Base-by-base conservation (phyloP, 2,888 invertebrate species). In the Diloba caeruleocephala region DNA sequence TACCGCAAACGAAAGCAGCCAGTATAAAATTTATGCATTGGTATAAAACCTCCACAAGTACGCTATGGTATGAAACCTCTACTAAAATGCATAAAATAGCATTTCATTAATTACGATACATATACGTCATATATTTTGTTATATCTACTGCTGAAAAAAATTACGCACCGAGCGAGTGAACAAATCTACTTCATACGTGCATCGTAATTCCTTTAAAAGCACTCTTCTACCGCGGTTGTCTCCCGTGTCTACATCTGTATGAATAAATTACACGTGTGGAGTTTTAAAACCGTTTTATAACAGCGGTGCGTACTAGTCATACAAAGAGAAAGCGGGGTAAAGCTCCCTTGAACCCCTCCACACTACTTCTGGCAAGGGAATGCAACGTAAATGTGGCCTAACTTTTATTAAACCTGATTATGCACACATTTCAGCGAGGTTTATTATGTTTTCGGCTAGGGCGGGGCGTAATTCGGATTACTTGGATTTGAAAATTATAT, bases 221-320 rank as follows among this genome's bases (percentile, higher is more conserved):
- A 38, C 41, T 12, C 19, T 55, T 29, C 28, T 44, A 33, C 10
- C 51, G 39, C 48, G 8, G 39, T 56, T 53, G 49, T 65, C 49
- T 44, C 41, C 7, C 21, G 32, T 48, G 54, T 71, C 56, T 56
- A 52, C 23, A 56, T 41, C 41, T 25, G 41, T 42, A 54, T 63
- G 60, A 54, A 71, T 67, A 63, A 59, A 46, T 57, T 39, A 5
- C 44, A 54, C 49, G 45, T 44, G 44, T 54, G 48, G 37, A 55
- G 57, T 67, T 65, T 76, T 41, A 71, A 58, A 63, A 55, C 53
- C 48, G 55, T 57, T 75, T 73, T 59, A 52, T 50, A 45, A 52
- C 49, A 37, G 45, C 14, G 37, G 51, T n/a, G n/a, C n/a, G n/a
- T 38, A 56, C 49, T 53, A 34, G 21, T 32, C 31, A 5, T 43